Evolutionary conservation across 2,113 vertebrate species (phyloP).

Genomic region (Tragelaphus scriptus): DNA sequence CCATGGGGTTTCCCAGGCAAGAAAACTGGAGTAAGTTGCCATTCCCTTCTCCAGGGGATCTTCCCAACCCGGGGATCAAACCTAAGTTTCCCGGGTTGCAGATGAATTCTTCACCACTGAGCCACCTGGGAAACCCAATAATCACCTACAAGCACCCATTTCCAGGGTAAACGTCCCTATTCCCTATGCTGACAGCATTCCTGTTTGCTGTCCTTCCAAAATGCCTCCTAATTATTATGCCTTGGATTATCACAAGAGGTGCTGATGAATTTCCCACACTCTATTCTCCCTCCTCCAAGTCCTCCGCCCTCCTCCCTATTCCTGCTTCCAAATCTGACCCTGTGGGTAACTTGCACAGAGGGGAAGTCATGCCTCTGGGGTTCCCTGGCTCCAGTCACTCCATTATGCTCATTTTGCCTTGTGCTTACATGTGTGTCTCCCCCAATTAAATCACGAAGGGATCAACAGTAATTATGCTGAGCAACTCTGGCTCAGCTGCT

Average conservation of each 20-base stretch:
- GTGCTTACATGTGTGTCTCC: too few relatives aligned
- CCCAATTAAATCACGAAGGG: background rate
- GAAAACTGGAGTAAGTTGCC: background rate
- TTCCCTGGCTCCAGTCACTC: too few relatives aligned
- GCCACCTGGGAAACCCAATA: background rate
- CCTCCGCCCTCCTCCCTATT: background rate
- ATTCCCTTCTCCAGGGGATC: background rate
- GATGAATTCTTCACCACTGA: background rate
- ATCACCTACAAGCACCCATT: background rate
- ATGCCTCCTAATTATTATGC: too few relatives aligned
- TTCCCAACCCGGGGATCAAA: background rate
- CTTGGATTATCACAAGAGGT: background rate
- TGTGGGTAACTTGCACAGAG: accelerated
- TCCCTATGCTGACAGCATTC: background rate
- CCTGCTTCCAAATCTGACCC: background rate
- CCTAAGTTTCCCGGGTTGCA: background rate
- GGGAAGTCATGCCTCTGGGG: background rate
- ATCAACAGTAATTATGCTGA: too few relatives aligned
- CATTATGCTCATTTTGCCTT: background rate
- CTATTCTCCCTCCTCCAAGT: background rate
- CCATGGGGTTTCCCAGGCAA: background rate
- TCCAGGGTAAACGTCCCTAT: background rate
- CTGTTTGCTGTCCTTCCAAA: background rate
- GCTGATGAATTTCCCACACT: background rate
- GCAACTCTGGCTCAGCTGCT: background rate